These are phyloP conservation scores for Scophthalmus maximus DNA, from an alignment of 2,113 vertebrate genomes.

Conservation along the genomic window DNA sequence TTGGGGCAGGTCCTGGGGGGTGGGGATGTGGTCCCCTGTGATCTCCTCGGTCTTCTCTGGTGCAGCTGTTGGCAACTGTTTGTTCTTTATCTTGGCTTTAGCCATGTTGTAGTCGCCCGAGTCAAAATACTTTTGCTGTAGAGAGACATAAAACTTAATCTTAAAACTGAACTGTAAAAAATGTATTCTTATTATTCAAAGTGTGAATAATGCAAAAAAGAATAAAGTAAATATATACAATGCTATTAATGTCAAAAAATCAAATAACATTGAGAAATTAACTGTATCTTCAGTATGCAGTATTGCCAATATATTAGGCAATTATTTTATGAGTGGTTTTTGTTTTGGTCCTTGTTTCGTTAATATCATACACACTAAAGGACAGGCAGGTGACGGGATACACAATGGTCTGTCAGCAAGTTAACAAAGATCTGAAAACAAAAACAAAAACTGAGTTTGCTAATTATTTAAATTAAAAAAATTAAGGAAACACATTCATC, in stretches of 20 bases:
- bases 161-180: not conserved
- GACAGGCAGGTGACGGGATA: not conserved
- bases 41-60: conserved; percentile 97
- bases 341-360: not conserved
- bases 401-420: too few relatives aligned
- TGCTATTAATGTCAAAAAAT: too few relatives aligned
- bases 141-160: conserved; percentile 20
- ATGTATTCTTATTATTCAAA: not conserved
- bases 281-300: too few relatives aligned
- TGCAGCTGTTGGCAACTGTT: conserved; percentile 92
- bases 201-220: too few relatives aligned
- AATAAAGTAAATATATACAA: too few relatives aligned
- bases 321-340: too few relatives aligned
- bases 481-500: too few relatives aligned
- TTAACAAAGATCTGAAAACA: too few relatives aligned
- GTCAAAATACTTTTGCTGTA: conserved; percentile 99
- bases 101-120: conserved; percentile 99
- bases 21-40: conserved; percentile 99
- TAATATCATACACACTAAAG: not conserved
- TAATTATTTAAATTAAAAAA: too few relatives aligned
- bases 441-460: not conserved
- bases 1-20: conserved; percentile 98
- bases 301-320: too few relatives aligned
- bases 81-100: conserved; percentile 99
- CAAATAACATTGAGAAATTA: too few relatives aligned